These are phyloP conservation scores for Propithecus deckenii DNA, from an alignment of 2,797 vertebrate species.

Conservation along the genomic window DNA sequence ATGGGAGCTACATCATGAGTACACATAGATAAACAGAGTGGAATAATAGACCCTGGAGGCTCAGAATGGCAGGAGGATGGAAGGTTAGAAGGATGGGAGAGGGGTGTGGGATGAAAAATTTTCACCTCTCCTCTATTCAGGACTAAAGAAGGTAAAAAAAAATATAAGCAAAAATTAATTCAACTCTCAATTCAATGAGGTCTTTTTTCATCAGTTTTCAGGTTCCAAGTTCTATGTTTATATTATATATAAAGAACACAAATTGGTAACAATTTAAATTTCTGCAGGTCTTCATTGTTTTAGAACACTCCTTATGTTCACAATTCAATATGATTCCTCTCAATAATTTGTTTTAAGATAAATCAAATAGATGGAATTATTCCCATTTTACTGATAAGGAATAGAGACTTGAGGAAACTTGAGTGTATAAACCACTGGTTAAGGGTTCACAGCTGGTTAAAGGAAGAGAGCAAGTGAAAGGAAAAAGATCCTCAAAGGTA, in stretches of 20 bases:
- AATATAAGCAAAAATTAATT: conserved; percentile 35
- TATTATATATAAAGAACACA: not conserved
- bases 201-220: not conserved
- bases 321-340: not conserved
- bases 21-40: too few species aligned
- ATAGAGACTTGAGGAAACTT: not conserved
- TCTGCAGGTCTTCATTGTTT: not conserved
- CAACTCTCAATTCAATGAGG: not conserved
- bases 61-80: too few species aligned
- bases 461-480: not conserved
- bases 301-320: not conserved
- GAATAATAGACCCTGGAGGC: too few species aligned
- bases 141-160: not conserved
- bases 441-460: not conserved
- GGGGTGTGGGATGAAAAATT: not conserved
- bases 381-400: not conserved
- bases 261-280: not conserved
- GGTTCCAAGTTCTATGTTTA: not conserved
- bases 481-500: not conserved
- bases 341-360: not conserved
- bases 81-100: too few species aligned
- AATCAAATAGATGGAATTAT: not conserved
- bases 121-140: conserved; percentile 15
- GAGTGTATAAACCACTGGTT: not conserved
- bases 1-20: too few species aligned